A percentile compares a stretch with the other conserved stretches of the same genome.
Conservation (phyloP, 2,888 invertebrate genomes). For the Conus canariensis region DNA sequence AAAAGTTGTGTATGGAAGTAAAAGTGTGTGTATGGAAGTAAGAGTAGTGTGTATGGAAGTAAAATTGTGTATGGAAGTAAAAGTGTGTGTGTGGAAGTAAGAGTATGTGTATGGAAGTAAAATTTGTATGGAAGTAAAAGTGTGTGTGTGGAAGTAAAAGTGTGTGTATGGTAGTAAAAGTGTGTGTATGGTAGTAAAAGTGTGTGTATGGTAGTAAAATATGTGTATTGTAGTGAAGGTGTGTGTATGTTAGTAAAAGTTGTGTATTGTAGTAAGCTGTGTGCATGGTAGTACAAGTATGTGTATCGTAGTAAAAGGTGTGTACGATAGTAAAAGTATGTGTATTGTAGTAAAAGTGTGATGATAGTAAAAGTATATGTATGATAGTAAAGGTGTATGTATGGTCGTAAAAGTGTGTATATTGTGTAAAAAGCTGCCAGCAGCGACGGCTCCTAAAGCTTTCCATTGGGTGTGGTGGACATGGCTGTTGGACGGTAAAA, state of each 20-base stretch:
- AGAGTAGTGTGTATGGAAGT: not conserved
- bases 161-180: not conserved
- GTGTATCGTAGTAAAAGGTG: not conserved
- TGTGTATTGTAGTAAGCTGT: not conserved
- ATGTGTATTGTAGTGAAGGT: not conserved
- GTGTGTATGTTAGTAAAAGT: no score
- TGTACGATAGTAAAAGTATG: no score
- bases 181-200: not conserved
- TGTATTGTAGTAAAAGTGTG: no score
- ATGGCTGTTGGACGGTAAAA: no score
- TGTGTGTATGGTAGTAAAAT: not conserved
- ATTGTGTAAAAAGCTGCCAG: no score
- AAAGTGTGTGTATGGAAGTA: not conserved
- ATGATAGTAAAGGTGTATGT: no score
- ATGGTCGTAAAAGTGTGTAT: no score
- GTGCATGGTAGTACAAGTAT: not conserved
- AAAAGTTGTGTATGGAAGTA: not conserved
- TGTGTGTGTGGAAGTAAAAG: not conserved
- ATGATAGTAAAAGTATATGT: no score
- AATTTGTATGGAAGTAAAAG: not conserved
- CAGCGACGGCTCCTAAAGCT: no score
- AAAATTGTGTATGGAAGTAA: not conserved
- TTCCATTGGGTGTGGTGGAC: no score
- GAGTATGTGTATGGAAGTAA: not conserved
- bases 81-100: not conserved